Base-by-base conservation (phyloP, 2,888 invertebrate genomes). In the Acronicta alni region DNA sequence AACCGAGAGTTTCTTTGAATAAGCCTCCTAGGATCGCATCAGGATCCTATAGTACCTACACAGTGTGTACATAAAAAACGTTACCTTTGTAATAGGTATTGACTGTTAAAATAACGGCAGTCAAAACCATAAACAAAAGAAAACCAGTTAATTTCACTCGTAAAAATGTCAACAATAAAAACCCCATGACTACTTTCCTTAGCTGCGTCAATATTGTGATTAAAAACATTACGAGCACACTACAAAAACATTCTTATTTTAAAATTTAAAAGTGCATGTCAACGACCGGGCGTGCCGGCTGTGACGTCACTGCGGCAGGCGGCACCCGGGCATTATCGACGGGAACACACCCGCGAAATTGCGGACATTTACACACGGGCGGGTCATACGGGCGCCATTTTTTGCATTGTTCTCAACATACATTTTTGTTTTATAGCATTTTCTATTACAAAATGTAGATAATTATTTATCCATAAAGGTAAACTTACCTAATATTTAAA, bases 211-310 rank as follows among this genome's bases (percentile, higher is more conserved):
- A 35, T 18, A 42, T 23, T 51, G 38, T 43, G 18, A 18, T 43
- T 49, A 16, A 60, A 57, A 59, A 61, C 49, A 61, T 17, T 26
- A 9, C 12, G 15, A 8, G 15, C n/a, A 2, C 67, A 70, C 67
- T 71, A 53, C 20, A 57, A 57, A 56, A 72, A 63, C 59, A 62
- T 49, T 57, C 39, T 23, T 47, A 43, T 42, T 65, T 62, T 63
- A 72, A 66, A 61, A 48, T 57, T 58, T 35, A 56, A 56, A 60
- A 68, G 58, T 57, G 68, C 55, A 57, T 53, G 73, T 73, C 76
- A 75, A 72, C 39, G 74, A 76, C 67, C 77, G 67, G 64, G 64
- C 23, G 70, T 26, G 67, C 66, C 57, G 46, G 57, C 26, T 51
- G 57, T 76, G 52, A 62, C 74, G 74, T 76, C 76, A 61, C 39